Percentiles rank a stretch among this genome's conserved stretches.
Evolutionary conservation across 2,888 invertebrate species (phyloP).

Genomic region (Megalurothrips usitatus): DNA sequence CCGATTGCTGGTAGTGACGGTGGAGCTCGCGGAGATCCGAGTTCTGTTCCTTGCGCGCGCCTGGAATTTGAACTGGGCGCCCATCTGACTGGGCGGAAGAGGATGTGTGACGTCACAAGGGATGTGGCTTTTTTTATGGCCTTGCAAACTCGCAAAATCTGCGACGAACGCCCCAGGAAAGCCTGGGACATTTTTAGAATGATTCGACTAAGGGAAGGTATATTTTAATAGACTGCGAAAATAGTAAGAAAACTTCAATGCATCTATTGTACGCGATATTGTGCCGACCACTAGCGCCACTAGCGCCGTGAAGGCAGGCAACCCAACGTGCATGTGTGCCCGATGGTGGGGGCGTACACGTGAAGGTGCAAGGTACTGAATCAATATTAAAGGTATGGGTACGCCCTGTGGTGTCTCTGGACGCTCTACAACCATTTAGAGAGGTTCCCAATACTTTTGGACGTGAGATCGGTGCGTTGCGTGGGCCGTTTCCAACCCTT

Average conservation of each 20-base stretch:
- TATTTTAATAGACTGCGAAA: too few species aligned
- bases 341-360: conserved; percentile 14
- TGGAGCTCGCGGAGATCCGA: too few species aligned
- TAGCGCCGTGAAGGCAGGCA: not conserved
- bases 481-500: not conserved
- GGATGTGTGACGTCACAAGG: not conserved
- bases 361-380: conserved; percentile 24
- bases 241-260: too few species aligned
- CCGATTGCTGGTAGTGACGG: too few species aligned
- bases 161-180: too few species aligned
- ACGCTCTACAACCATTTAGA: not conserved
- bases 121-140: not conserved
- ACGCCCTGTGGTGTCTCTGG: not conserved
- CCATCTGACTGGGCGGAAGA: not conserved
- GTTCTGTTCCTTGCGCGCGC: too few species aligned
- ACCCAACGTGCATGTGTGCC: not conserved
- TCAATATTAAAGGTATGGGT: conserved; percentile 19
- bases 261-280: too few species aligned
- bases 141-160: too few species aligned
- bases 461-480: not conserved
- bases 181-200: too few species aligned
- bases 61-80: not conserved
- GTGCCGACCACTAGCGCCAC: not conserved
- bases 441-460: not conserved
- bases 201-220: too few species aligned